These are phyloP conservation scores for Galeopsomyia nigrocyanea DNA, from an alignment of 2,888 invertebrate species.

Conservation along the genomic window DNA sequence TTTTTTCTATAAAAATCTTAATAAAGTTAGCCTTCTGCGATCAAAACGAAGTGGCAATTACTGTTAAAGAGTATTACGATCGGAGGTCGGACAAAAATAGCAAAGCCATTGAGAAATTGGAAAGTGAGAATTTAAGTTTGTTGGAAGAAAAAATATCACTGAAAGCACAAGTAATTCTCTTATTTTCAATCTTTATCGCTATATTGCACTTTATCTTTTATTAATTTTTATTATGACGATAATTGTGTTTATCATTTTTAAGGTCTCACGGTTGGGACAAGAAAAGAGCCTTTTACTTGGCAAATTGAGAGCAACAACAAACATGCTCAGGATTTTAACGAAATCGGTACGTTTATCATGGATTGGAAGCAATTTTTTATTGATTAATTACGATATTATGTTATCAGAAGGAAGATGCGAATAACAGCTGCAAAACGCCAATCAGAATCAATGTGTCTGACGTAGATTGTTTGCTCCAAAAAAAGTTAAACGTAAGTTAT, in stretches of 20 bases:
- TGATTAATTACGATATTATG: not conserved
- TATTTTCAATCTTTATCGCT: no score
- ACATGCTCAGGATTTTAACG: conserved; percentile 29
- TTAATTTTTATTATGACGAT: no score
- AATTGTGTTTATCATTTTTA: no score
- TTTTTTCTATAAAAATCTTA: not conserved
- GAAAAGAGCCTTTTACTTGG: conserved; percentile 6
- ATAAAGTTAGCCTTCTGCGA: not conserved
- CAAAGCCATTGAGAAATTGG: not conserved
- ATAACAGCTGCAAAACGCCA: not conserved
- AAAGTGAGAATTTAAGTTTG: not conserved
- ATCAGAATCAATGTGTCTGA: not conserved
- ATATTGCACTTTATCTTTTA: no score
- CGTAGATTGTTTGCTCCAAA: conserved; percentile 2
- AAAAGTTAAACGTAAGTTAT: conserved; percentile 4
- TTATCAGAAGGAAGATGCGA: conserved; percentile 11
- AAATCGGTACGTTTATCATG: conserved; percentile 1
- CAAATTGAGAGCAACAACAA: conserved; percentile 19
- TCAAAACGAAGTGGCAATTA: not conserved
- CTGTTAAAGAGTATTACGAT: conserved; percentile 27
- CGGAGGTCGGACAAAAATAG: not conserved
- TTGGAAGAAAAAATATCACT: not conserved
- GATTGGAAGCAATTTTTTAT: not conserved
- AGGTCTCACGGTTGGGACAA: not conserved
- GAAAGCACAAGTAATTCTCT: conserved; percentile 1